Conservation (phyloP, 2,113 vertebrate species). For the Amphilophus citrinellus region DNA sequence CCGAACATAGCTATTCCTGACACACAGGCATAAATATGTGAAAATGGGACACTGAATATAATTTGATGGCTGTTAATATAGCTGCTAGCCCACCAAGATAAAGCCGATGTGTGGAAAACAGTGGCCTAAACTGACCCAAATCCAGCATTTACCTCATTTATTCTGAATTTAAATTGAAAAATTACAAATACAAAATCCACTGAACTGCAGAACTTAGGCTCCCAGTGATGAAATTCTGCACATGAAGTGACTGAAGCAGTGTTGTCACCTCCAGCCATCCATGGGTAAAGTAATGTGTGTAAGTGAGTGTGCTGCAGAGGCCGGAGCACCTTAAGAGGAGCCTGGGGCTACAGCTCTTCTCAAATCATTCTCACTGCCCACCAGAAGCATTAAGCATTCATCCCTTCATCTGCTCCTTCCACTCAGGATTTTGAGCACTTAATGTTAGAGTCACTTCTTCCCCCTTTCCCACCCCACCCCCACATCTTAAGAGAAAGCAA, state of each 20-base stretch:
- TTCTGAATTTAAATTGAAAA: neutral
- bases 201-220: too few relatives aligned
- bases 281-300: conserved; percentile 38
- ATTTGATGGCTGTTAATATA: neutral
- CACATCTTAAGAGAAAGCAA: neutral
- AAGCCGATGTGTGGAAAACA: neutral
- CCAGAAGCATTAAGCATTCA: conserved; percentile 66
- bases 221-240: neutral
- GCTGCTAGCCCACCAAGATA: neutral
- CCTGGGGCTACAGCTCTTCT: conserved; percentile 53
- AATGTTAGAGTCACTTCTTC: conserved; percentile 16
- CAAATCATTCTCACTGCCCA: conserved; percentile 47
- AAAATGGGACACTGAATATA: neutral
- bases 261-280: conserved; percentile 47
- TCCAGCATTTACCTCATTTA: neutral
- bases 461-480: neutral
- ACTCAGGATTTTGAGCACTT: conserved; percentile 53
- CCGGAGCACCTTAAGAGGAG: conserved; percentile 64
- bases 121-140: neutral
- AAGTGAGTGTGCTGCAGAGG: conserved; percentile 18
- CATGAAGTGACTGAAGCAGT: conserved; percentile 24
- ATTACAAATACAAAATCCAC: neutral
- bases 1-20: neutral
- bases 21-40: neutral
- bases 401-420: conserved; percentile 46